Evolutionary conservation across 2,797 vertebrate species (phyloP).

Genomic region (Notoglanidium macrostoma): DNA sequence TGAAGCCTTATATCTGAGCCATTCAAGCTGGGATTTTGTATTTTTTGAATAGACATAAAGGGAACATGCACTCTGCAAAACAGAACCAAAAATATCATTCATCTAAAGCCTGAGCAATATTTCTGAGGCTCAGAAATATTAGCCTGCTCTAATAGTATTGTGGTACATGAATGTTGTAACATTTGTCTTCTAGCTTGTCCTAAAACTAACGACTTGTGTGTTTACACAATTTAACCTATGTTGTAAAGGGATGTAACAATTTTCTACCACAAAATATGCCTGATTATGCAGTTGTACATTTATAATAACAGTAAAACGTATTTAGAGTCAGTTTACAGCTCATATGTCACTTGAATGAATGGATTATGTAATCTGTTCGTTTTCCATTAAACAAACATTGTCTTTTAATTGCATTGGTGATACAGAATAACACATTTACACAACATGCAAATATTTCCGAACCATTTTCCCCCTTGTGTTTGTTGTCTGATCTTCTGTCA

Average conservation of each 20-base stretch:
- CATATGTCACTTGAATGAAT: not conserved
- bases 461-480: not conserved
- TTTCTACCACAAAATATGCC: not conserved
- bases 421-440: not conserved
- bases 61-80: not conserved
- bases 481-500: not conserved
- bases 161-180: not conserved
- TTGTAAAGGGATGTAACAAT: not conserved
- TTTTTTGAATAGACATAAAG: not conserved
- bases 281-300: not conserved
- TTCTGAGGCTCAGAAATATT: not conserved
- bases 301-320: not conserved
- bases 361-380: not conserved
- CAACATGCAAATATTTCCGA: not conserved
- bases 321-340: not conserved
- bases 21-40: not conserved
- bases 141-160: not conserved
- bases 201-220: not conserved
- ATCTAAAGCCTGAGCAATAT: conserved; percentile 3
- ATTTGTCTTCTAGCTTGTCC: conserved; percentile 2
- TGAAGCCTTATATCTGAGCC: too few species aligned
- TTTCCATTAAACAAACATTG: not conserved
- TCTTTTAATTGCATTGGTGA: not conserved
- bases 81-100: not conserved
- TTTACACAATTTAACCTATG: not conserved